A percentile compares a stretch with the other conserved stretches of the same genome.
phyloP scores from a whole-genome alignment of 2,113 vertebrate genomes.

The Panthera leo region DNA sequence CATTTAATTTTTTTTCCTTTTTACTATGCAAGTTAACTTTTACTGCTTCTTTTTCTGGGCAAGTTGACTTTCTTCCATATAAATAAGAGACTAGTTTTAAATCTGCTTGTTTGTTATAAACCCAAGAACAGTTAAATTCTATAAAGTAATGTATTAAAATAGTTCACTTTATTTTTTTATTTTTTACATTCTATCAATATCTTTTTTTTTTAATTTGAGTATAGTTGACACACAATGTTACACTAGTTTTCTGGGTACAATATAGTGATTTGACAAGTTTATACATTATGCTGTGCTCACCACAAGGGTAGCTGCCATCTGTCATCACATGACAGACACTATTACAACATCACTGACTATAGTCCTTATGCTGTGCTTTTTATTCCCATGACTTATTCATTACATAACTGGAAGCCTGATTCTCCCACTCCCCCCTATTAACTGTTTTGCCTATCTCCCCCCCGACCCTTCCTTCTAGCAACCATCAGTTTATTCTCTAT shows the following conservation, averaged over 20 bases:
- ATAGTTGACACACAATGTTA: not conserved
- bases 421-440: not conserved
- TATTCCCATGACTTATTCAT: not conserved
- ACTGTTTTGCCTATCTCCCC: not conserved
- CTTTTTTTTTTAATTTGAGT: not conserved
- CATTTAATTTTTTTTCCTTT: not conserved
- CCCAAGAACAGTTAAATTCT: slow-evolving; percentile 22
- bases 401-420: not conserved
- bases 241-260: not conserved
- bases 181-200: not conserved
- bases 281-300: not conserved
- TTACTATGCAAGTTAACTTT: not conserved
- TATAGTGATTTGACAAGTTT: not conserved
- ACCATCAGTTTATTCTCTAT: not conserved
- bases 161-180: not conserved
- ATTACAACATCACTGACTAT: not conserved
- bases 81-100: slow-evolving; percentile 17
- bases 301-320: not conserved
- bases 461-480: not conserved
- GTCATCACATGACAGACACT: not conserved
- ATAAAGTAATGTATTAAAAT: slow-evolving; percentile 16
- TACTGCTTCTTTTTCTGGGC: not conserved
- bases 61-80: slow-evolving; percentile 2
- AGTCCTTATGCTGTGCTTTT: not conserved
- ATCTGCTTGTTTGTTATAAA: not conserved